phyloP scores from a whole-genome alignment of 2,888 invertebrate species.

The Galerucella nymphaeae region DNA sequence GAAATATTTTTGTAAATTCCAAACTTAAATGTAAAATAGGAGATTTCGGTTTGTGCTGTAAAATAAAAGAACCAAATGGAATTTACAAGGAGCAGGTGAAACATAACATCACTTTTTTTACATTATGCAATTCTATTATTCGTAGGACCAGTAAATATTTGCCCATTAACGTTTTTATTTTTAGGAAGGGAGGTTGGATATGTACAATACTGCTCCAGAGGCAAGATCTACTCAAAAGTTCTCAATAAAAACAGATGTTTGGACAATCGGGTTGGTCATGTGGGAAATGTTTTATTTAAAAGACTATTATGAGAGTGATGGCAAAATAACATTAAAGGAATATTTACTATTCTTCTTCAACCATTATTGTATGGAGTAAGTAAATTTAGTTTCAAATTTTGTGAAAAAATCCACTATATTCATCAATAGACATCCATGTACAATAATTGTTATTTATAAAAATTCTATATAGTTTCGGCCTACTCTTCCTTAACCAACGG shows the following conservation, averaged over 20 bases:
- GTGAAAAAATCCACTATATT: no score
- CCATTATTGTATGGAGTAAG: neutral
- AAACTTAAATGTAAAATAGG: slow-evolving; percentile 36
- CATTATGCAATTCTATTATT: no score
- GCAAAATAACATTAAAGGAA: fast-evolving
- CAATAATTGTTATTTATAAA: no score
- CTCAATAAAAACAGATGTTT: slow-evolving; percentile 31
- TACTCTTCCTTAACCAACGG: no score
- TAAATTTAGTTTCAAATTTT: neutral
- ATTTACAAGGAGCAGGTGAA: slow-evolving; percentile 27
- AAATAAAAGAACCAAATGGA: slow-evolving; percentile 29
- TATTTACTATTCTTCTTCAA: neutral
- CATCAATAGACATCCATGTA: no score
- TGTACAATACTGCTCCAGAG: slow-evolving; percentile 13
- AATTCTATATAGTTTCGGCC: no score
- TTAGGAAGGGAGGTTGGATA: neutral
- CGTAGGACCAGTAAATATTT: neutral
- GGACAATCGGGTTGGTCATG: slow-evolving; percentile 33
- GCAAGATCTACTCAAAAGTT: neutral
- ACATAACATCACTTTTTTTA: no score
- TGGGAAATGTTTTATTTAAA: slow-evolving; percentile 23
- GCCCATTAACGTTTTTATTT: neutral
- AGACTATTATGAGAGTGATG: neutral
- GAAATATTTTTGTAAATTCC: slow-evolving; percentile 33
- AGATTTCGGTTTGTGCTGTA: slow-evolving; percentile 33